phyloP scores from a whole-genome alignment of 2,888 invertebrate species.

The Metalampra italica region DNA sequence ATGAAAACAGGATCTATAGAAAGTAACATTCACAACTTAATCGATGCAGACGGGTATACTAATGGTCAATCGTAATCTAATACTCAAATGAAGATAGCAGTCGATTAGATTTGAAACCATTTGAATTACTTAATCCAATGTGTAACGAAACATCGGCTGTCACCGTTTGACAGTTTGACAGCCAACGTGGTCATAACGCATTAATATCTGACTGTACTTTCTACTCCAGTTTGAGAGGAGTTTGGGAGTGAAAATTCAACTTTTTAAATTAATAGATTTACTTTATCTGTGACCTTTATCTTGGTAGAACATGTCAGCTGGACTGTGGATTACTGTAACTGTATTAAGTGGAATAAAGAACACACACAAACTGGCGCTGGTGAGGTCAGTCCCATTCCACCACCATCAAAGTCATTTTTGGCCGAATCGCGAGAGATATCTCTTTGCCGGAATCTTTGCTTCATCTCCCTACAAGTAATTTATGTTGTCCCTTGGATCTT shows the following conservation, averaged over 20 bases:
- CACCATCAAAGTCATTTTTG: too few relatives aligned
- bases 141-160: slow-evolving; percentile 28
- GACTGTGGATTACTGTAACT: background rate
- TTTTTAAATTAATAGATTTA: background rate
- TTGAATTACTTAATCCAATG: slow-evolving; percentile 17
- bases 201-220: slow-evolving; percentile 19
- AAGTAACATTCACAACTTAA: background rate
- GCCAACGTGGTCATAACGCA: slow-evolving; percentile 20
- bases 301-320: background rate
- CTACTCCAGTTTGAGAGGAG: slow-evolving; percentile 6
- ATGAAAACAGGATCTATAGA: background rate
- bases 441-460: too few relatives aligned
- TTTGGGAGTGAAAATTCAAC: slow-evolving; percentile 1
- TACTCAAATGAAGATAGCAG: background rate
- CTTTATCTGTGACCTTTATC: background rate
- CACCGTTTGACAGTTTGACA: slow-evolving; percentile 33
- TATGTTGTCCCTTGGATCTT: too few relatives aligned
- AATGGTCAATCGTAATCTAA: slow-evolving; percentile 1
- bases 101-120: background rate
- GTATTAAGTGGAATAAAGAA: too few relatives aligned
- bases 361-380: too few relatives aligned
- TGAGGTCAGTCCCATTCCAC: too few relatives aligned
- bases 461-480: too few relatives aligned
- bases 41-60: background rate
- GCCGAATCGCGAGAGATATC: too few relatives aligned